These are phyloP conservation scores for Crossaster papposus DNA, from an alignment of 53 echinoderm and acorn worm genomes.

Conservation along the genomic window DNA sequence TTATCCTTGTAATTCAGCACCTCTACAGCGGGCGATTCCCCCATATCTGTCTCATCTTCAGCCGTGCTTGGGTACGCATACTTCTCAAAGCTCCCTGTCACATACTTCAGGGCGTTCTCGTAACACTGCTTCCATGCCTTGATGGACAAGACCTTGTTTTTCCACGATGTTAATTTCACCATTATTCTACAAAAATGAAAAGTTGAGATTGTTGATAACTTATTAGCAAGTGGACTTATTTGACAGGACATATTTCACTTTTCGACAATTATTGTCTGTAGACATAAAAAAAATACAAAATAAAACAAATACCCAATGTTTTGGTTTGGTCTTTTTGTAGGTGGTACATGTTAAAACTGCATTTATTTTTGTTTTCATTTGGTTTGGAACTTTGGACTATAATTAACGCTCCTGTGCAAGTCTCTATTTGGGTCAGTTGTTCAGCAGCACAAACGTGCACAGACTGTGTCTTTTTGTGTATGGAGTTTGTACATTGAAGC, in stretches of 20 bases:
- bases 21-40: slow-evolving; percentile 81
- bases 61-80: slow-evolving; percentile 31
- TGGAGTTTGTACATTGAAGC: no score
- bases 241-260: no score
- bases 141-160: slow-evolving; percentile 67
- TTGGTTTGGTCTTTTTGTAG: no score
- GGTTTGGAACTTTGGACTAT: no score
- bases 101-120: slow-evolving; percentile 50
- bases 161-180: slow-evolving; percentile 54
- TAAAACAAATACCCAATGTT: background rate
- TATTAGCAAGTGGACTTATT: no score
- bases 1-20: slow-evolving; percentile 71
- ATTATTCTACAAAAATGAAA: slow-evolving; percentile 58
- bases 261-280: no score
- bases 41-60: slow-evolving; percentile 48
- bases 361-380: no score
- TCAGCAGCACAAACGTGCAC: no score
- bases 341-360: background rate
- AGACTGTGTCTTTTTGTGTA: no score
- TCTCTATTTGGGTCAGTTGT: no score
- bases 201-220: background rate
- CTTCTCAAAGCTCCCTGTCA: slow-evolving; percentile 53
- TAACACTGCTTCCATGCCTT: slow-evolving; percentile 75
- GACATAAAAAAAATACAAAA: background rate
- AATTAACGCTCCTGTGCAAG: no score